phyloP scores from a whole-genome alignment of 2,888 invertebrate species.

The Acanthosoma haemorrhoidale region DNA sequence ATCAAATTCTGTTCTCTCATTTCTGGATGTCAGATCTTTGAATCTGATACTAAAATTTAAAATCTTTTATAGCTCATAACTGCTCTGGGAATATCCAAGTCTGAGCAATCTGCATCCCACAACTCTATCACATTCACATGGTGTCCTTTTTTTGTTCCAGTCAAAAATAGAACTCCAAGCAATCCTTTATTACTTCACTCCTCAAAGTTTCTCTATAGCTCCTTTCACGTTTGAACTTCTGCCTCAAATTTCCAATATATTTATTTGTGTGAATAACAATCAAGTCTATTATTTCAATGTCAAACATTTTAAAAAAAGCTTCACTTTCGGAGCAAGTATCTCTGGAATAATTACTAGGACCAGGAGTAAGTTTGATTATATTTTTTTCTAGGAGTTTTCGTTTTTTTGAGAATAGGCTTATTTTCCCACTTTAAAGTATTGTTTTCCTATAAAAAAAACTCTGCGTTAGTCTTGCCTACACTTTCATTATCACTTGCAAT shows the following conservation, averaged over 20 bases:
- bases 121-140: conserved; percentile 40
- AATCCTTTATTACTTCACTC: conserved; percentile 42
- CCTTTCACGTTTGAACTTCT: conserved; percentile 13
- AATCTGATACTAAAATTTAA: conserved; percentile 31
- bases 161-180: conserved; percentile 43
- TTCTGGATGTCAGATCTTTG: neutral
- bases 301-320: conserved; percentile 40
- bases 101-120: conserved; percentile 42
- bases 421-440: conserved; percentile 21
- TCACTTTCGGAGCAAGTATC: conserved; percentile 37
- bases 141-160: conserved; percentile 41
- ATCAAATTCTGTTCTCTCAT: conserved; percentile 7
- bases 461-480: neutral
- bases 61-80: conserved; percentile 25
- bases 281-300: conserved; percentile 39
- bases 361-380: conserved; percentile 38
- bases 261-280: conserved; percentile 42
- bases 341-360: conserved; percentile 37
- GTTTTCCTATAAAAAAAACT: neutral
- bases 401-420: neutral
- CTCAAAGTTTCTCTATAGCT: conserved; percentile 36
- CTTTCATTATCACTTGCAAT: neutral
- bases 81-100: conserved; percentile 37
- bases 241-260: conserved; percentile 36
- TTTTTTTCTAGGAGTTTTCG: neutral